Evolutionary conservation across 2,797 vertebrate species (phyloP), one percentile per base, ranked within the genome.

Genomic region (Falco peregrinus): DNA sequence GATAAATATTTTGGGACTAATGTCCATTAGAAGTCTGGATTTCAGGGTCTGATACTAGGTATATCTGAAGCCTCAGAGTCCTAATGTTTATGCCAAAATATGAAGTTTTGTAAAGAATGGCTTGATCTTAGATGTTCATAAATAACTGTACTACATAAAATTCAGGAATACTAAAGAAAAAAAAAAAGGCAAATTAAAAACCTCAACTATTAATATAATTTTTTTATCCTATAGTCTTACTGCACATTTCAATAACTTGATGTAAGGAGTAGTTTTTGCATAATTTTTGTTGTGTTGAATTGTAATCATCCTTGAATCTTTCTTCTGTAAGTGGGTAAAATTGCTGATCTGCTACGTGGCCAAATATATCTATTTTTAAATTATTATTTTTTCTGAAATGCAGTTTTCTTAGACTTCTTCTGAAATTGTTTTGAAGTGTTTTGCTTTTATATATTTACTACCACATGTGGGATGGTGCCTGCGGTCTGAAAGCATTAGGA

Each of bases 391-490:
- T 56, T 25, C 14, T 65, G 48, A 54, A 78, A 29, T 56, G 13
- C 9, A 25, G 6, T 54, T 84, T 89, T 91, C 16, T 41, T 73
- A 25, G 19, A 19, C 24, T 89, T 82, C 14, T 77, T 88, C 10
- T 3, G 33, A 68, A 61, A 69, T 78, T 11, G 14, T 15, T 75
- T 68, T 16, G 22, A 65, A 47, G 7, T 80, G 24, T 79, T 84
- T 84, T 50, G 25, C 28, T 94, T 1, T 33, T 75, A 11, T 65
- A 1, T 25, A 6, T 53, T 67, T 89, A n/a, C 18, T 37, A 1
- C 37, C 13, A 9, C 0, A 0, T 29, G 28, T 29, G 43, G 19
- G 10, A 15, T 15, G 10, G 8, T 63, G 21, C 43, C 37, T 65
- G 18, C 33, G 43, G 21, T 47, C 57, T 65, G 79, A 57, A 21